phyloP scores from a whole-genome alignment of 2,797 vertebrate genomes.

The Sebastiscus tertius region DNA sequence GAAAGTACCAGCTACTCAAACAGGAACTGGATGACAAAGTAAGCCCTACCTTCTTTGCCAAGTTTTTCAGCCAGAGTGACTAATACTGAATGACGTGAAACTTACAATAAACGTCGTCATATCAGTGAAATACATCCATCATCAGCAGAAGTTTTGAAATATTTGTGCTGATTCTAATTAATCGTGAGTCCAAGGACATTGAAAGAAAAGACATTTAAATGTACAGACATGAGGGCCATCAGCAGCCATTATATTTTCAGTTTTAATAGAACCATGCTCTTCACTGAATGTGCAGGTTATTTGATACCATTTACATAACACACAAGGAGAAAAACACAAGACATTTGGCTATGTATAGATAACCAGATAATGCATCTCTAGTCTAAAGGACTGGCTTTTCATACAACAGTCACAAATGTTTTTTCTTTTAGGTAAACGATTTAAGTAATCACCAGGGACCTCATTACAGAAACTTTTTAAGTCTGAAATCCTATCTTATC shows the following conservation, averaged over 20 bases:
- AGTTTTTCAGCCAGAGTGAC: background rate
- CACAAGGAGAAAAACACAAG: background rate
- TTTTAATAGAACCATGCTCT: background rate
- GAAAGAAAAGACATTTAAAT: conserved; percentile 1
- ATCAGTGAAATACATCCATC: background rate
- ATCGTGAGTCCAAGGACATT: conserved; percentile 5
- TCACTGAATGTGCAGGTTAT: background rate
- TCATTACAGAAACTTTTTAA: no score
- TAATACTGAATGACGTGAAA: background rate
- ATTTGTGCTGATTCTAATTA: conserved; percentile 9
- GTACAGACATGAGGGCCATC: background rate
- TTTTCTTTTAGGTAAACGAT: background rate
- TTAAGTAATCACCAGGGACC: no score
- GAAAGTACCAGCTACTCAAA: conserved; percentile 86
- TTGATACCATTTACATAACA: background rate
- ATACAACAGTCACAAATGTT: background rate
- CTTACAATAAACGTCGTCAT: background rate
- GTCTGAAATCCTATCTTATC: no score
- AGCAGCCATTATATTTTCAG: background rate
- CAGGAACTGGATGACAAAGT: conserved; percentile 91
- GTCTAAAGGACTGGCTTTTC: background rate
- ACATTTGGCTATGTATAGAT: background rate
- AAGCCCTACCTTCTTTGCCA: conserved; percentile 41
- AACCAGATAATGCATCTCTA: background rate
- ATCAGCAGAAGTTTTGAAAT: background rate